Evolutionary conservation across 1,140 invertebrate species (phyloP).

Genomic region (Meloidogyne chitwoodi): DNA sequence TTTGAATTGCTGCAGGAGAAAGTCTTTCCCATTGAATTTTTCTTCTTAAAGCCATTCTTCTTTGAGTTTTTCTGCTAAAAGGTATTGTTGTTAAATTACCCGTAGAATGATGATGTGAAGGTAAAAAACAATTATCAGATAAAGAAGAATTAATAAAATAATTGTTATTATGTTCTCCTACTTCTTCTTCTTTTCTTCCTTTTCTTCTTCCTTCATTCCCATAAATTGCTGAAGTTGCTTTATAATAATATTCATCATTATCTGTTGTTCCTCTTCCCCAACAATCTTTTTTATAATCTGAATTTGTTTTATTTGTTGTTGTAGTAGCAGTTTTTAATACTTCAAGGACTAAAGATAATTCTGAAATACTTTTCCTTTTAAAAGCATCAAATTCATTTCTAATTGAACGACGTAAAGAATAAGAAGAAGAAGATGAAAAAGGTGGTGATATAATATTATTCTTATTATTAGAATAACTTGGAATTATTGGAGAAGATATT

Average conservation of each 20-base stretch:
- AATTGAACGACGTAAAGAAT: neutral
- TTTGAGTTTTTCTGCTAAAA: neutral
- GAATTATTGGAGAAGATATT: neutral
- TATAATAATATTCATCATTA: neutral
- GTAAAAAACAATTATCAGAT: no score
- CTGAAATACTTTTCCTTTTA: conserved; percentile 24
- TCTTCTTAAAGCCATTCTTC: conserved; percentile 3
- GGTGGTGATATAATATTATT: no score
- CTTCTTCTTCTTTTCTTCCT: neutral
- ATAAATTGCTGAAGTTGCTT: neutral
- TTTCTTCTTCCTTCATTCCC: neutral
- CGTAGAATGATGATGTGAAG: neutral
- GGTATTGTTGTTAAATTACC: neutral
- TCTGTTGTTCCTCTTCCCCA: neutral
- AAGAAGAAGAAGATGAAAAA: neutral
- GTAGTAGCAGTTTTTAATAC: conserved; percentile 3
- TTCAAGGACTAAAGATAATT: conserved; percentile 23
- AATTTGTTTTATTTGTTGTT: no score
- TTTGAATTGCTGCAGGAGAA: conserved; percentile 6
- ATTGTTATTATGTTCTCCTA: no score
- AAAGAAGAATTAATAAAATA: no score
- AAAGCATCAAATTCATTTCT: conserved; percentile 8
- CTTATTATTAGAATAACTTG: neutral
- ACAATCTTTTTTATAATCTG: neutral
- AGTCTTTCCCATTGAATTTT: neutral